A percentile compares a stretch with the other conserved stretches of the same genome.
Evolutionary conservation across 2,113 vertebrate genomes (phyloP).

Genomic region (Oryctolagus cuniculus): mOryCun1.1 NC_091440.1:78927501-78928000

Average conservation of each 20-base stretch:
- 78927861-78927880: constrained; percentile 4
- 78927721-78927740: neutral
- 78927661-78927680: neutral
- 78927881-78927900: neutral
- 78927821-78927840: neutral
- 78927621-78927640: neutral
- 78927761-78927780: constrained; percentile 5
- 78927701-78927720: neutral
- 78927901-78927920: neutral
- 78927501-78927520: neutral
- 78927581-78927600: neutral
- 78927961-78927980: neutral
- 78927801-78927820: neutral
- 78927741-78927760: neutral
- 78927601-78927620: neutral
- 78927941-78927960: neutral
- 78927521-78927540: neutral
- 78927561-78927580: neutral
- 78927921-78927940: neutral
- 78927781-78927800: neutral
- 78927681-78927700: neutral
- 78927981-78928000: neutral
- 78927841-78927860: neutral
- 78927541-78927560: neutral
- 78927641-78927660: neutral